Percentiles rank a stretch among this genome's conserved stretches.
Conservation (phyloP, 2,113 vertebrate genomes). For the Strigops habroptila region DNA sequence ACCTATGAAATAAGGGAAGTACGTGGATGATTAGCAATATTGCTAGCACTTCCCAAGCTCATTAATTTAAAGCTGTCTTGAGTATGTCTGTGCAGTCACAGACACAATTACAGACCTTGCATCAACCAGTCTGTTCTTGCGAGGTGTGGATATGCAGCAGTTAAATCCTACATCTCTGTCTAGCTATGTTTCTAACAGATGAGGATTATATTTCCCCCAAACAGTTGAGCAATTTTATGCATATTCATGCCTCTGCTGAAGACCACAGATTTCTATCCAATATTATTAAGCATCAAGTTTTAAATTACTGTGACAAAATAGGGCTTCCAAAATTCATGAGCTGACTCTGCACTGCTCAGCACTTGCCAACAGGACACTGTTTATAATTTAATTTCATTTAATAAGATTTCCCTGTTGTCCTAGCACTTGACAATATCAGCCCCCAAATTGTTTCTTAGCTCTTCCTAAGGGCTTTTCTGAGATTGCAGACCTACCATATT, state of each 20-base stretch:
- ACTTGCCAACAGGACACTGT: neutral
- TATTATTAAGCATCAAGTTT: neutral
- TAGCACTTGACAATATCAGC: neutral
- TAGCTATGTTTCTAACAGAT: neutral
- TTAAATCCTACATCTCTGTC: neutral
- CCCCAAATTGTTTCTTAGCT: neutral
- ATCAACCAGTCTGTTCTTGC: neutral
- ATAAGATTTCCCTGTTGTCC: neutral
- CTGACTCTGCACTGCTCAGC: neutral
- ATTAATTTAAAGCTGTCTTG: neutral
- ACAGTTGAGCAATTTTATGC: neutral
- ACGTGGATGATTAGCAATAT: neutral
- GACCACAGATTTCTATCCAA: neutral
- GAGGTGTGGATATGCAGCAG: neutral
- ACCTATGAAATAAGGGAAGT: neutral
- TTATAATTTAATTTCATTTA: neutral
- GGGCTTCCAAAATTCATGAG: neutral
- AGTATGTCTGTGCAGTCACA: neutral
- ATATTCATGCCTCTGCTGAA: neutral
- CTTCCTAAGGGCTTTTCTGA: neutral
- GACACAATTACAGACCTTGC: neutral
- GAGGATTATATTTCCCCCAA: neutral
- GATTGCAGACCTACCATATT: neutral
- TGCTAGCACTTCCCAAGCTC: neutral
- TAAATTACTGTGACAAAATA: neutral